phyloP scores from a whole-genome alignment of 2,888 invertebrate genomes.

The Metalampra italica region DNA sequence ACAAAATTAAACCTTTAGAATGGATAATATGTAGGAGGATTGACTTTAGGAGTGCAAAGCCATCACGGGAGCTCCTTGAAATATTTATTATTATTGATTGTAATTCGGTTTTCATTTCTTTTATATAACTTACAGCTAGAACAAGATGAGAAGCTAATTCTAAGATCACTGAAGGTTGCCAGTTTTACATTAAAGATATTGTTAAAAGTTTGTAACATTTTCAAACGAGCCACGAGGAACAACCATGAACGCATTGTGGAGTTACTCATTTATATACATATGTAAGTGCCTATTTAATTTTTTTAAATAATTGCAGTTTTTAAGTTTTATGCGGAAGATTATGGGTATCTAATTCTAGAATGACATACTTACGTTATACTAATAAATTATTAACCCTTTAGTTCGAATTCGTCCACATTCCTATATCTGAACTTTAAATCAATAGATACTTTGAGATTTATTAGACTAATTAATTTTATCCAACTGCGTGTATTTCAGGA shows the following conservation, averaged over 20 bases:
- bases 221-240: slow-evolving; percentile 35
- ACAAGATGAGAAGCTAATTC: slow-evolving; percentile 51
- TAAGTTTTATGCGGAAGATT: background rate
- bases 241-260: slow-evolving; percentile 38
- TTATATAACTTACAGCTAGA: slow-evolving; percentile 35
- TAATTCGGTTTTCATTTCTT: too few relatives aligned
- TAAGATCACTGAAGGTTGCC: slow-evolving; percentile 67
- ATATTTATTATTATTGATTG: too few relatives aligned
- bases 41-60: too few relatives aligned
- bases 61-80: too few relatives aligned
- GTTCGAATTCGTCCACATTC: too few relatives aligned
- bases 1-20: too few relatives aligned
- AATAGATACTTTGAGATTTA: too few relatives aligned
- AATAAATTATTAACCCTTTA: too few relatives aligned
- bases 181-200: slow-evolving; percentile 71
- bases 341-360: background rate
- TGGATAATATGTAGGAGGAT: too few relatives aligned
- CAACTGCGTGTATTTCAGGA: slow-evolving; percentile 29
- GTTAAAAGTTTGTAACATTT: slow-evolving; percentile 56
- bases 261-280: slow-evolving; percentile 37
- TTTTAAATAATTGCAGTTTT: background rate
- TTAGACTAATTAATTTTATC: slow-evolving; percentile 5
- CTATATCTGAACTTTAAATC: too few relatives aligned
- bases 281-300: slow-evolving; percentile 45
- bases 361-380: too few relatives aligned